Evolutionary conservation across 1,140 invertebrate species (phyloP).

Genomic region (Drosophila orosa): DNA sequence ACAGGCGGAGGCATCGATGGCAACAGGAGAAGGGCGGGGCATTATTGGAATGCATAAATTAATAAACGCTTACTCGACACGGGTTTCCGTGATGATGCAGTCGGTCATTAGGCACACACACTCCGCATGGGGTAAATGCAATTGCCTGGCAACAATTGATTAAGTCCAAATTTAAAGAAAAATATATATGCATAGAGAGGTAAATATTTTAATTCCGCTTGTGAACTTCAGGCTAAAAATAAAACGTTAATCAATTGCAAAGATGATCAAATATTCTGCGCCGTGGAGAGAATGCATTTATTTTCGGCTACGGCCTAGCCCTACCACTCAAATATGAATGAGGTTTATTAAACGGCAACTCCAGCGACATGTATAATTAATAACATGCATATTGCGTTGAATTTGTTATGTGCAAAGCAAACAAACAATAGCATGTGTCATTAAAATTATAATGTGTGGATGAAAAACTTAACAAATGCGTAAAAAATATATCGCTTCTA

Average conservation of each 20-base stretch:
- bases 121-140: slow-evolving; percentile 9
- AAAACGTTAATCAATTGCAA: slow-evolving; percentile 7
- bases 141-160: slow-evolving; percentile 22
- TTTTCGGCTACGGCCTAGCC: slow-evolving; percentile 2
- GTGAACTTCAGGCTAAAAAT: neutral
- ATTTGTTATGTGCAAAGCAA: slow-evolving; percentile 41
- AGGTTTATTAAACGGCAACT: slow-evolving; percentile 45
- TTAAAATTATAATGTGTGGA: slow-evolving; percentile 23
- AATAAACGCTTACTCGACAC: slow-evolving; percentile 35
- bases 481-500: slow-evolving; percentile 15
- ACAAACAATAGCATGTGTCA: slow-evolving; percentile 41
- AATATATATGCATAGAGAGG: neutral
- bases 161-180: slow-evolving; percentile 7
- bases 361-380: slow-evolving; percentile 39
- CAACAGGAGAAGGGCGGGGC: slow-evolving; percentile 1
- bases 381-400: slow-evolving; percentile 18
- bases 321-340: slow-evolving; percentile 12
- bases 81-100: slow-evolving; percentile 3
- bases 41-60: slow-evolving; percentile 73
- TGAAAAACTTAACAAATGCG: slow-evolving; percentile 11
- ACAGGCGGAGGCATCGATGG: slow-evolving; percentile 10
- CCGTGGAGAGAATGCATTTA: neutral
- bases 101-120: slow-evolving; percentile 31
- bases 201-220: neutral
- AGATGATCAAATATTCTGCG: slow-evolving; percentile 19